These are phyloP conservation scores for Aradophagus sp. DNA, from an alignment of 1,140 invertebrate species.

Conservation along the genomic window DNA sequence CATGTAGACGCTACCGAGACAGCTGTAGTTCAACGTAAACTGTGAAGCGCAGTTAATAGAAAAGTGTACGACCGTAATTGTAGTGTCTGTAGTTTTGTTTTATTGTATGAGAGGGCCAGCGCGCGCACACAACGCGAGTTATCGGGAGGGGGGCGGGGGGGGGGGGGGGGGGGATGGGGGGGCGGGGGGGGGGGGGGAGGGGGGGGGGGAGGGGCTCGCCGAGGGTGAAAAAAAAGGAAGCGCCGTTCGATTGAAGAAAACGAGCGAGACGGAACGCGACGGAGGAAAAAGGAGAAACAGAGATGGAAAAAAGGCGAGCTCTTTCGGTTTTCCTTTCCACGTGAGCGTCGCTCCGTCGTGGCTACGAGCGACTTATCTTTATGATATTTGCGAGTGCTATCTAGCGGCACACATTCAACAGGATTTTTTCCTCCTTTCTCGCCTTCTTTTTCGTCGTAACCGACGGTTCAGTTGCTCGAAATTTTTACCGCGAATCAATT, in stretches of 20 bases:
- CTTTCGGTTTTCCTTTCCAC: constrained; percentile 63
- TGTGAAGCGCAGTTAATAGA: too few relatives aligned
- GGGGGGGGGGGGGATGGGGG: too few relatives aligned
- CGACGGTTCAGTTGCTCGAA: constrained; percentile 9
- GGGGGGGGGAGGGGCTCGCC: constrained; percentile 37
- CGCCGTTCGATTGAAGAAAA: constrained; percentile 19
- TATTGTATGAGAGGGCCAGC: too few relatives aligned
- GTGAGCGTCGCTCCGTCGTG: constrained; percentile 41
- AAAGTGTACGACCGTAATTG: too few relatives aligned
- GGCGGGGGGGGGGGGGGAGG: too few relatives aligned
- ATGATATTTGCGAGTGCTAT: constrained; percentile 74
- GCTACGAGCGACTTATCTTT: constrained; percentile 70
- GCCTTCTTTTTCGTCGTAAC: constrained; percentile 27
- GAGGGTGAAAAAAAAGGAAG: constrained; percentile 57
- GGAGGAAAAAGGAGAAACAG: too few relatives aligned
- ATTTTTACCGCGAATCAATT: constrained; percentile 8
- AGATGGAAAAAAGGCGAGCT: constrained; percentile 52
- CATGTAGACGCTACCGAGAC: too few relatives aligned
- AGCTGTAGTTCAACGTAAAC: too few relatives aligned
- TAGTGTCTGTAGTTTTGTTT: too few relatives aligned
- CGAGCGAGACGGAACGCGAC: constrained; percentile 15
- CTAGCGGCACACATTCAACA: constrained; percentile 61
- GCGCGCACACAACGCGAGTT: too few relatives aligned
- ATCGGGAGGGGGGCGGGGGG: too few relatives aligned
- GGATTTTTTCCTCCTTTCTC: too few relatives aligned